Evolutionary conservation across 2,888 invertebrate species (phyloP).

Genomic region (Polydesmus complanatus): DNA sequence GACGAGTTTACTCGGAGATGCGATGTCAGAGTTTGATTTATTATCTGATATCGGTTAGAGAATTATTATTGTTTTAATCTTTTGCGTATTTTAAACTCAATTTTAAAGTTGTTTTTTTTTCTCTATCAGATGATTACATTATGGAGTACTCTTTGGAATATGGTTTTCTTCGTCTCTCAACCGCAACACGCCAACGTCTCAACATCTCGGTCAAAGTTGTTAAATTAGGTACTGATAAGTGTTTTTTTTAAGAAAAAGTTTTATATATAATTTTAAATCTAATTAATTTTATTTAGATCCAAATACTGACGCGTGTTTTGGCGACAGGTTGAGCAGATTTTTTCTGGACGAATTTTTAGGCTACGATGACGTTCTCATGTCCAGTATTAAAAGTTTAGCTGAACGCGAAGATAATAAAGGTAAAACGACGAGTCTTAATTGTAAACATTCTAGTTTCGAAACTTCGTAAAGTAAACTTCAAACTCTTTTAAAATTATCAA

Average conservation of each 20-base stretch:
- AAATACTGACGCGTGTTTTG: constrained; percentile 76
- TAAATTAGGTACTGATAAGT: constrained; percentile 31
- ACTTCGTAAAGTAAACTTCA: too few species aligned
- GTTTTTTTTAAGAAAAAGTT: neutral
- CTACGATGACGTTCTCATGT: constrained; percentile 93
- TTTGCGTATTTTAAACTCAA: neutral
- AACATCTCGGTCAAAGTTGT: constrained; percentile 67
- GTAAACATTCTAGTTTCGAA: too few species aligned
- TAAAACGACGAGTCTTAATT: too few species aligned
- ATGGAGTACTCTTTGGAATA: constrained; percentile 96
- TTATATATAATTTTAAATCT: neutral
- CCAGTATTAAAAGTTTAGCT: constrained; percentile 85
- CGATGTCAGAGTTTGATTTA: neutral
- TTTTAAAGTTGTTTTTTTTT: constrained; percentile 27
- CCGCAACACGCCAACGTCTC: constrained; percentile 66
- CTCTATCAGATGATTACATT: constrained; percentile 82
- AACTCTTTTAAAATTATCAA: too few species aligned
- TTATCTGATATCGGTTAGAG: neutral
- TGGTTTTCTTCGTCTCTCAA: constrained; percentile 81
- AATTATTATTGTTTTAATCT: neutral
- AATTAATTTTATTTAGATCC: constrained; percentile 69
- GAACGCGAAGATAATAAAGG: constrained; percentile 96
- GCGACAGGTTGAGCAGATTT: constrained; percentile 76
- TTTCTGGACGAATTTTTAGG: constrained; percentile 86
- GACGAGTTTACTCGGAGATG: neutral